These are phyloP conservation scores for Hyla sarda DNA, from an alignment of 2,113 vertebrate species.

Conservation along the genomic window DNA sequence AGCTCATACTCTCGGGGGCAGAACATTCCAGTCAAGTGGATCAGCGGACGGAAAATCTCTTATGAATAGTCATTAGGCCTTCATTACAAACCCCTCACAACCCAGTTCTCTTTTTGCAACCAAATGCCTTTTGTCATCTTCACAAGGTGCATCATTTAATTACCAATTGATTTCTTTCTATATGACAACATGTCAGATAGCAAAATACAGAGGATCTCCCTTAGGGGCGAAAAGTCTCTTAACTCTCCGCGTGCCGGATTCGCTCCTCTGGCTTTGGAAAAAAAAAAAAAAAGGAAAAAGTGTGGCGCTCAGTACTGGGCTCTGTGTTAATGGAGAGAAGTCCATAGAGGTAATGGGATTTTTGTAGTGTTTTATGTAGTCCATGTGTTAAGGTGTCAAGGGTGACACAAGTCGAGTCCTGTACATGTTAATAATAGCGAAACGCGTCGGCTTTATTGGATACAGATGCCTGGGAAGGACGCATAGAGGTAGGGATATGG, in stretches of 20 bases:
- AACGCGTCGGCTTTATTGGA: not conserved
- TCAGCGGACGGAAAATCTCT: conserved; percentile 97
- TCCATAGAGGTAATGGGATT: not conserved
- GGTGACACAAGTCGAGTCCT: too few relatives aligned
- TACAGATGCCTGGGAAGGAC: not conserved
- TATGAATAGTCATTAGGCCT: conserved; percentile 99
- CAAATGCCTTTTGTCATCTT: conserved; percentile 99
- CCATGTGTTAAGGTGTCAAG: too few relatives aligned
- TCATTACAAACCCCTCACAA: conserved; percentile 96
- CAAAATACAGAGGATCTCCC: conserved; percentile 90
- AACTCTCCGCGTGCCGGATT: conserved; percentile 84
- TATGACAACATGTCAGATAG: conserved; percentile 98
- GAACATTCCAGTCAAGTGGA: conserved; percentile 99
- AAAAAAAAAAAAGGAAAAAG: conserved; percentile 20
- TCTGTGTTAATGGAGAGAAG: not conserved
- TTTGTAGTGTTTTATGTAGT: too few relatives aligned
- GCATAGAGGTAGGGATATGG: too few relatives aligned
- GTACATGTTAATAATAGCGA: too few relatives aligned
- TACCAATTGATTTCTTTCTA: conserved; percentile 99
- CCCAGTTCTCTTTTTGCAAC: conserved; percentile 89
- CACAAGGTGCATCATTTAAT: conserved; percentile 99
- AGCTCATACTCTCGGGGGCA: conserved; percentile 97
- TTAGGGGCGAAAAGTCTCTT: conserved; percentile 80
- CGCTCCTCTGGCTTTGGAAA: conserved; percentile 68
- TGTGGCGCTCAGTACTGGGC: conserved; percentile 21